Conservation (phyloP, 2,797 vertebrate species). For the Epinephelus coioides region DNA sequence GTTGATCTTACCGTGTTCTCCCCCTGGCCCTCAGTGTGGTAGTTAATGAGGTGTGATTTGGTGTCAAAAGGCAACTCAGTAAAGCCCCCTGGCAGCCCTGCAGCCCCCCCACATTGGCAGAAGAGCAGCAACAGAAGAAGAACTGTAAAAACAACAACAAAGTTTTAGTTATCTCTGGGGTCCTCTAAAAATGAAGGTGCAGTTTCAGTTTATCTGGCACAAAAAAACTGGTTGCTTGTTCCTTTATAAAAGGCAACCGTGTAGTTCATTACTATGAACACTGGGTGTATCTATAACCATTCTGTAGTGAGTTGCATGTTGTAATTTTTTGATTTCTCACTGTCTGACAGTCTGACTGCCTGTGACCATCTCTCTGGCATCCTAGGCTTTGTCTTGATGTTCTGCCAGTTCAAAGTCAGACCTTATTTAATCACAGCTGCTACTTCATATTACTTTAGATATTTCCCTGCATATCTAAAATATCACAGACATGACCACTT, state of each 20-base stretch:
- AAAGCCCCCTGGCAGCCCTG: slow-evolving; percentile 78
- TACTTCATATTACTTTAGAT: no score
- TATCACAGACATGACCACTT: no score
- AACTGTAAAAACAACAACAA: slow-evolving; percentile 80
- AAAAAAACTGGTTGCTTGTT: background rate
- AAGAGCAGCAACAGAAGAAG: slow-evolving; percentile 89
- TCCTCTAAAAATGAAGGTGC: background rate
- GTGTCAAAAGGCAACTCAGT: slow-evolving; percentile 83
- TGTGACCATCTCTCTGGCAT: no score
- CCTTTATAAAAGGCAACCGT: no score
- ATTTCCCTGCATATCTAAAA: no score
- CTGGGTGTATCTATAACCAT: background rate
- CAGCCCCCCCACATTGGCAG: slow-evolving; percentile 82
- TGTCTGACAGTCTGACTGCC: no score
- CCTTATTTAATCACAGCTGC: no score
- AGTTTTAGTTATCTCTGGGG: background rate
- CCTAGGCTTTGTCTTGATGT: no score
- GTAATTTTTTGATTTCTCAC: no score
- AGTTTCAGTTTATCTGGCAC: background rate
- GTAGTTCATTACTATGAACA: background rate
- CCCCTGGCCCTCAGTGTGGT: slow-evolving; percentile 91
- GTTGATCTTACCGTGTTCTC: slow-evolving; percentile 87
- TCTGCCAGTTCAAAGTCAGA: no score
- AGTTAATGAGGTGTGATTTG: slow-evolving; percentile 89
- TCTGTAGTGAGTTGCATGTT: background rate